Percentiles rank a stretch among this genome's conserved stretches.
Conservation (phyloP, 2,797 vertebrate genomes). For the Xerus rutilus region DNA sequence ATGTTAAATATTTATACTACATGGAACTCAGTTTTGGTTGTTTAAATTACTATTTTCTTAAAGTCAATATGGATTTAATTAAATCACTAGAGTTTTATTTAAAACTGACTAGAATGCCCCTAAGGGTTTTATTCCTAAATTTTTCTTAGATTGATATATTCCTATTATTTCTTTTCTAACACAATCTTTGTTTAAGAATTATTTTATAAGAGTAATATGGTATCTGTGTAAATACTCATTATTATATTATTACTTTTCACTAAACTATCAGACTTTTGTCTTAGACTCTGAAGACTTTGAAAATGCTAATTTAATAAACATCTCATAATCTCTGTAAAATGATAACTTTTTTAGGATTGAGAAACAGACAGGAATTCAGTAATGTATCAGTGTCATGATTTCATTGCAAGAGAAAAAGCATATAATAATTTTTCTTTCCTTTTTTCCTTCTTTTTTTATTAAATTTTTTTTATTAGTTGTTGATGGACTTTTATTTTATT, state of each 20-base stretch:
- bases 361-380: background rate
- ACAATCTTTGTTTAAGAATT: slow-evolving; percentile 47
- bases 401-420: slow-evolving; percentile 25
- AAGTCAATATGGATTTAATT: slow-evolving; percentile 49
- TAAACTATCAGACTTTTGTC: slow-evolving; percentile 20
- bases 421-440: background rate
- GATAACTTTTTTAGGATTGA: slow-evolving; percentile 37
- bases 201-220: slow-evolving; percentile 23
- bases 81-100: slow-evolving; percentile 59
- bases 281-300: slow-evolving; percentile 30
- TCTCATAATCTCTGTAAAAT: slow-evolving; percentile 17
- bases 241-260: slow-evolving; percentile 20
- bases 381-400: background rate
- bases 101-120: background rate
- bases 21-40: slow-evolving; percentile 48
- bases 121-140: slow-evolving; percentile 49
- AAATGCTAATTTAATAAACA: slow-evolving; percentile 67
- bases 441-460: no score
- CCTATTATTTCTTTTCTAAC: slow-evolving; percentile 42
- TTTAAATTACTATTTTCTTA: slow-evolving; percentile 72
- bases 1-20: slow-evolving; percentile 67
- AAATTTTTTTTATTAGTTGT: no score
- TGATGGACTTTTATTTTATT: no score
- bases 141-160: slow-evolving; percentile 35
- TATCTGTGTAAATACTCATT: slow-evolving; percentile 46